Conservation (phyloP, 2,797 vertebrate species). For the Spea hammondii region DNA sequence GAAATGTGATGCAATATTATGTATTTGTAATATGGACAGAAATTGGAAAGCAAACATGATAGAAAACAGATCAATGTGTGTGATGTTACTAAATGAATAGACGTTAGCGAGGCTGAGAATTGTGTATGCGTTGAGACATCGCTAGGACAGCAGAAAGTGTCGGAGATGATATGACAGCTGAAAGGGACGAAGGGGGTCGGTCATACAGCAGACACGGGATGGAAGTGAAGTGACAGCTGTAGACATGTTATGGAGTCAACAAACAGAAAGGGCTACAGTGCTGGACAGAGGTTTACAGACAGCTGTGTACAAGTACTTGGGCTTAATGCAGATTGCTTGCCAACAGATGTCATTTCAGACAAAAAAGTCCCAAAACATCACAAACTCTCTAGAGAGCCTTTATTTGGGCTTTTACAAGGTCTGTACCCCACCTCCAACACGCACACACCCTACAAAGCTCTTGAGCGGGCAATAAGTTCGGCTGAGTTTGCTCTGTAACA, state of each 20-base stretch:
- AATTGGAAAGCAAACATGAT: too few species aligned
- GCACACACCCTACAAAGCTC: constrained; percentile 55
- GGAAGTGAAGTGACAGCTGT: not conserved
- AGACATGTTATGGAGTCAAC: not conserved
- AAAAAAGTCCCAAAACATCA: not conserved
- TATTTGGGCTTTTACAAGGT: not conserved
- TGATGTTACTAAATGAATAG: too few species aligned
- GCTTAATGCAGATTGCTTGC: not conserved
- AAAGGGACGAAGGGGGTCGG: too few species aligned
- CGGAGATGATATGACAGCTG: not conserved
- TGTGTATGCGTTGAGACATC: not conserved
- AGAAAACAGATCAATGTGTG: too few species aligned
- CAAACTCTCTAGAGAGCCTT: not conserved
- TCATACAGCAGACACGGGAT: too few species aligned
- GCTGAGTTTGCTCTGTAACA: constrained; percentile 81
- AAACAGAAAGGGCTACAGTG: not conserved
- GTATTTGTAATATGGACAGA: too few species aligned
- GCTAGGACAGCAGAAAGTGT: not conserved
- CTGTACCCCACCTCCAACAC: constrained; percentile 21
- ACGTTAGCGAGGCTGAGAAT: too few species aligned
- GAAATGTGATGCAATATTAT: too few species aligned
- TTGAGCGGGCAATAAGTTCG: constrained; percentile 81
- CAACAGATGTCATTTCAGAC: constrained; percentile 13
- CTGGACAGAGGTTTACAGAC: not conserved
- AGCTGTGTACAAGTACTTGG: constrained; percentile 4